Base-by-base conservation (phyloP, 2,113 vertebrate species). In the Nansenia antarctica region DNA sequence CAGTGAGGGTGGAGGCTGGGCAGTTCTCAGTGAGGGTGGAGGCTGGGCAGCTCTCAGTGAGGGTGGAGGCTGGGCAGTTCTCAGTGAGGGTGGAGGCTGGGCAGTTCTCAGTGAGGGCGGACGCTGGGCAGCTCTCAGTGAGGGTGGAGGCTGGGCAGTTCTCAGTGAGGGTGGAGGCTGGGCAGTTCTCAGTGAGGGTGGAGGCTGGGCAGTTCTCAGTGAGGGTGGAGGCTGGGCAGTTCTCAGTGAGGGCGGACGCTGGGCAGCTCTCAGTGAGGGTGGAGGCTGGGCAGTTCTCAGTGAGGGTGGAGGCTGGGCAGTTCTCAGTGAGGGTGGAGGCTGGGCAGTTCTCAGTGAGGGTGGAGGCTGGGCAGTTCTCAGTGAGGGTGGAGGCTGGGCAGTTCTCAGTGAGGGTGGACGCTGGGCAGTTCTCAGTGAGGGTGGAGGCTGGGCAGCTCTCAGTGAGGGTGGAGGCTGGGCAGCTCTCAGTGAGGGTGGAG, bases 31-130 rank as follows among this genome's bases (percentile, higher is more conserved):
- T 86, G 85, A 62, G 5, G 29, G 31, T 39, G 12, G 39, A 53
- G 29, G n/a, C n/a, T n/a, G n/a, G n/a, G n/a, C 76, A 77, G 35
- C 78, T 60, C n/a, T 79, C 86, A 82, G 88, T 86, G 85, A 62
- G 5, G 29, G 31, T 39, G 12, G 39, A 53, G 29, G n/a, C n/a
- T n/a, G n/a, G n/a, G n/a, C 76, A 77, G 35, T 77, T 60, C n/a
- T 79, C 86, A 82, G 88, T 86, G 85, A 62, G 5, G 29, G 31
- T 39, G 12, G 39, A 53, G 29, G n/a, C n/a, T n/a, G n/a, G n/a
- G n/a, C 76, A 77, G 35, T 77, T 60, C n/a, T 79, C 86, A 82
- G 88, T 86, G 85, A 62, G 5, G 29, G 31, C 31, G 12, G 39
- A 53, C n/a, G n/a, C n/a, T n/a, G n/a, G n/a, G 29, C 76, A 77